Evolutionary conservation across 2,113 vertebrate species (phyloP), one percentile per base, ranked within the genome.

Genomic region (Centropus bengalensis): DNA sequence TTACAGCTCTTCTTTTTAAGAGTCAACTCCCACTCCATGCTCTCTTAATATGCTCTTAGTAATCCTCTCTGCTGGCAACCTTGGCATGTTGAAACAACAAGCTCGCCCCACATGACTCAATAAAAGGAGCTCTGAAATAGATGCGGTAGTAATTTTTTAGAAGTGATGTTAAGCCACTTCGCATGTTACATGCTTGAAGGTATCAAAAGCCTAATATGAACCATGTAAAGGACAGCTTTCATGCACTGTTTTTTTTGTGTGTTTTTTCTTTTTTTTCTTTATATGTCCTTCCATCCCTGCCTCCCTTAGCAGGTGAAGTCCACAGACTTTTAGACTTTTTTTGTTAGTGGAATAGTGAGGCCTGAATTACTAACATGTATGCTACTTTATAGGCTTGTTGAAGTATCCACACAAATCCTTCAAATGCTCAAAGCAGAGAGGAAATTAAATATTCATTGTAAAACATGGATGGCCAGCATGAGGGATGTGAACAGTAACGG

Each of bases 71-170:
- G 68, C 84, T 82, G 75, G 74, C 75, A 88, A 49, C 23, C 75
- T 44, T 59, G 85, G 52, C 85, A 26, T 91, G 64, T 93, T 93
- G 91, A 80, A 77, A 86, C 75, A 96, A 84, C 70, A 70, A 92
- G 14, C 47, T 94, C 71, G 22, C 87, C 71, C 74, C 89, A 93
- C 82, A 68, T 86, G 79, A 71, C 52, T 86, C 1, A 5, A 59
- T 86, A 60, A 92, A 89, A 77, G 67, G 33, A 91, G 13, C 33
- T 89, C 59, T 56, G 67, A 88, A 70, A 67, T 59, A 74, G 55
- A 84, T 38, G n/a, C 40, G 40, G 42, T 44, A 20, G 32, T 86
- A 83, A 88, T 33, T 66, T 79, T 89, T 82, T 54, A 36, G 55
- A 56, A 67, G 33, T 38, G 22, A 17, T 77, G 4, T 67, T 54